Base-by-base conservation (phyloP, 2,797 vertebrate species). In the Premnoplex brunnescens region DNA sequence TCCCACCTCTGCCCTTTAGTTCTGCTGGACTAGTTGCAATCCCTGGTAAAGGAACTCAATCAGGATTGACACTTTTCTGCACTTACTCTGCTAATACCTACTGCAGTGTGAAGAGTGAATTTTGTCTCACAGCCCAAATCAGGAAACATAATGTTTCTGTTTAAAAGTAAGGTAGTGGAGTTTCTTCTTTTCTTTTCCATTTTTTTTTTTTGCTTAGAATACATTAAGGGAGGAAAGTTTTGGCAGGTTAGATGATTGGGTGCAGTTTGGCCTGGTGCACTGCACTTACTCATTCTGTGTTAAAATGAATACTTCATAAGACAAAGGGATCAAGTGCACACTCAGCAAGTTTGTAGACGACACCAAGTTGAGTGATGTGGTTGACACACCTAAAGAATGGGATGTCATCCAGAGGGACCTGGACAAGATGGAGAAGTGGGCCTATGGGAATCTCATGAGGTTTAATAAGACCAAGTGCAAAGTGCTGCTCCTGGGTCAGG, bases 301-400 rank as follows among this genome's bases (percentile, higher is more conserved):
- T 67, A 28, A 89, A 92, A 52, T 23, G 32, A 67, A 81, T 32
- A 79, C 12, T 19, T 48, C 51, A 51, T 5, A 16, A 19, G n/a
- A 56, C 28, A 71, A 3, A 63, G 13, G 6, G 28, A 44, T 30
- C 0, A 1, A 6, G 43, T 51, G 14, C 20, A 56, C 6, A 12
- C 11, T 69, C 49, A 56, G 27, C 19, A 63, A 6, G 10, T 37
- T n/a, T 51, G 36, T 23, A 56, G 56, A 3, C 30, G n/a, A 56
- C 32, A 37, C 19, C 23, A 18, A 37, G 5, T 16, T 69, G 48
- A 43, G 34, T n/a, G 62, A 22, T 60, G 12, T 36, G 36, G 32
- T 17, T 36, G 36, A 69, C 49, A 37, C 13, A 12, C 15, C 43
- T 56, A 41, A 63, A 24, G 43, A 23, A 49, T 5, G 5, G 11